Base-by-base conservation (phyloP, 1,140 invertebrate genomes). In the Musca domestica region DNA sequence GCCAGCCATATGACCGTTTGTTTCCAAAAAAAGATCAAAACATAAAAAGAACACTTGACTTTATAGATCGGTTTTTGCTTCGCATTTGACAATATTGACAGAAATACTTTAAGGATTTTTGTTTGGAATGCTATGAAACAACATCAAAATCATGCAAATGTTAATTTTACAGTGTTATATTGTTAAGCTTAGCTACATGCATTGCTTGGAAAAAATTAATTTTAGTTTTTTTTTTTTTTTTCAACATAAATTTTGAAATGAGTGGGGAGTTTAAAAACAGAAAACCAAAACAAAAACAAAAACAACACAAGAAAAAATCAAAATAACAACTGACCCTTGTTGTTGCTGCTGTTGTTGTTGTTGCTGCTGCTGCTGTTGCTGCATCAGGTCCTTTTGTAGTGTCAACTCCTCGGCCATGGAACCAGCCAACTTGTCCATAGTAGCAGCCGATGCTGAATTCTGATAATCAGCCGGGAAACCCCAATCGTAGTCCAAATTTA, bases 371-470 rank as follows among this genome's bases (percentile, higher is more conserved):
- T 58, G 56, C n/a, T 61, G 56, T 10, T 61, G 56, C 20, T 61
- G 86, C 72, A 90, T 81, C 79, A 87, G 86, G 74, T 86, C 84
- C 84, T 87, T 86, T 84, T 91, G 84, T 73, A 95, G 84, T 80
- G 94, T 95, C 90, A 96, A 93, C 63, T 91, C 89, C 75, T 94
- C 91, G 49, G 92, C 92, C 56, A 96, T 86, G 73, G 87, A 90
- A 65, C 93, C 92, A 25, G 94, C 93, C 78, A 89, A 76, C 74
- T 87, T 84, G 73, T 89, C 88, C 64, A 85, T 81, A 12, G 86
- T 84, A 75, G 77, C 81, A 79, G 74, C 76, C 71, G 82, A 84
- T 63, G 77, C 71, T 71, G 83, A 72, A 63, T 76, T 81, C 65
- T 76, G 74, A 77, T 83, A 86, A 75, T 86, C 84, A 47, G 77